These are phyloP conservation scores for Leptoteleia sp. DNA, from an alignment of 1,140 invertebrate species.

Conservation along the genomic window DNA sequence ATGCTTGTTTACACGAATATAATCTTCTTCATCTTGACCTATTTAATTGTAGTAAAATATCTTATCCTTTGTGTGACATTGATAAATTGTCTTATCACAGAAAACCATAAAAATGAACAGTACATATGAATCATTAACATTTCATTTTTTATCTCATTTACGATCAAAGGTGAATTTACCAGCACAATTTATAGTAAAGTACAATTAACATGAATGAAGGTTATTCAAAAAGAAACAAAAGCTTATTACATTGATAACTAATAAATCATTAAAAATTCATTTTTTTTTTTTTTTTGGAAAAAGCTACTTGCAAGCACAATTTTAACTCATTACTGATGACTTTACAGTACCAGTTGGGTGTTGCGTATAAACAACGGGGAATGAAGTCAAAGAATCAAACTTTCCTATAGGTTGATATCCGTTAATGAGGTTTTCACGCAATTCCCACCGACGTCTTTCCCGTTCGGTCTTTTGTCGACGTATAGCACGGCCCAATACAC, in stretches of 20 bases:
- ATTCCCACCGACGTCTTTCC: conserved; percentile 85
- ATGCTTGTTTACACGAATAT: no score
- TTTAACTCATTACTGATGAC: conserved; percentile 50
- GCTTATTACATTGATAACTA: no score
- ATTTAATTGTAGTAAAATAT: conserved; percentile 37
- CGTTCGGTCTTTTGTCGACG: conserved; percentile 89
- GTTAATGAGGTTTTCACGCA: conserved; percentile 82
- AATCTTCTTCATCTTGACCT: conserved; percentile 33
- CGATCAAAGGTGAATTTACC: no score
- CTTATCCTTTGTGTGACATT: conserved; percentile 47
- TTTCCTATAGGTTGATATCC: conserved; percentile 78
- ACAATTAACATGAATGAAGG: no score
- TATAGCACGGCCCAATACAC: conserved; percentile 90
- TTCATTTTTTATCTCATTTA: no score
- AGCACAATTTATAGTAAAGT: no score
- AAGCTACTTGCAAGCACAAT: not conserved
- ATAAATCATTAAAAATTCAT: conserved; percentile 20
- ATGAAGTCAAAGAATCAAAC: conserved; percentile 72
- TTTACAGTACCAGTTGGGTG: conserved; percentile 68
- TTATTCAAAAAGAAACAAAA: no score
- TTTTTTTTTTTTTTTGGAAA: no score
- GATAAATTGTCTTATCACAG: conserved; percentile 33
- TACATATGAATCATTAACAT: conserved; percentile 1
- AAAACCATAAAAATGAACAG: conserved; percentile 41
- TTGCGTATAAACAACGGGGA: conserved; percentile 76